Percentiles rank a stretch among this genome's conserved stretches.
These are phyloP conservation scores for Lepus americanus DNA, from an alignment of 2,113 vertebrate species.

Conservation along the genomic window DNA sequence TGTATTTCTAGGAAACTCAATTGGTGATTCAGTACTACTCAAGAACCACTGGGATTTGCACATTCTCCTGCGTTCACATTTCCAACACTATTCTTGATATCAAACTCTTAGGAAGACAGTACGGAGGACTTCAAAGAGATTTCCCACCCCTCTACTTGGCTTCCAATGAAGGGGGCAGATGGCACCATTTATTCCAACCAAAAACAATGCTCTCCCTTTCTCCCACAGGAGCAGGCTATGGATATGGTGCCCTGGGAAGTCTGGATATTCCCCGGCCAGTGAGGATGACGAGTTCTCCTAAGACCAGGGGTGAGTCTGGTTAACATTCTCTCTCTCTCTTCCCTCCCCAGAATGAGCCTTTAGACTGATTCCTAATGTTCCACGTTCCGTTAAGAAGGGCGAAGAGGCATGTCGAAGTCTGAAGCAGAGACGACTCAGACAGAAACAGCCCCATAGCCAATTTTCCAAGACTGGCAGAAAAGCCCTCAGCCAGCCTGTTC, in stretches of 20 bases:
- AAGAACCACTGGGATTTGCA: not conserved
- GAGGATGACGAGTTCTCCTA: not conserved
- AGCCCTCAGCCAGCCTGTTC: not conserved
- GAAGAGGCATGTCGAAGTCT: not conserved
- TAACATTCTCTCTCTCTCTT: not conserved
- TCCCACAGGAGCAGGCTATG: not conserved
- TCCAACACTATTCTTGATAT: not conserved
- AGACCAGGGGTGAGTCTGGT: not conserved
- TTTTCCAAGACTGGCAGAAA: slow-evolving; percentile 32
- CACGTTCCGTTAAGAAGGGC: not conserved
- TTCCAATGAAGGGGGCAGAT: not conserved
- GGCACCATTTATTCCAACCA: not conserved
- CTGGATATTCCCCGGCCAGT: rapidly evolving
- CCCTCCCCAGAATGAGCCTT: not conserved
- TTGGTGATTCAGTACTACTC: not conserved
- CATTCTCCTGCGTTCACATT: not conserved
- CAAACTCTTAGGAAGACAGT: not conserved
- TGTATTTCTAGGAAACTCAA: not conserved
- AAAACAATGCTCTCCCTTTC: not conserved
- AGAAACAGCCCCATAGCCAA: not conserved
- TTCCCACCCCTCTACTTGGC: not conserved
- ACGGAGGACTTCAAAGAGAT: not conserved
- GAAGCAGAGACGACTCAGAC: not conserved
- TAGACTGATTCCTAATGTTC: not conserved
- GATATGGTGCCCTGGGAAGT: not conserved